Conservation (phyloP, 2,113 vertebrate species). For the Oxyruncus cristatus region DNA sequence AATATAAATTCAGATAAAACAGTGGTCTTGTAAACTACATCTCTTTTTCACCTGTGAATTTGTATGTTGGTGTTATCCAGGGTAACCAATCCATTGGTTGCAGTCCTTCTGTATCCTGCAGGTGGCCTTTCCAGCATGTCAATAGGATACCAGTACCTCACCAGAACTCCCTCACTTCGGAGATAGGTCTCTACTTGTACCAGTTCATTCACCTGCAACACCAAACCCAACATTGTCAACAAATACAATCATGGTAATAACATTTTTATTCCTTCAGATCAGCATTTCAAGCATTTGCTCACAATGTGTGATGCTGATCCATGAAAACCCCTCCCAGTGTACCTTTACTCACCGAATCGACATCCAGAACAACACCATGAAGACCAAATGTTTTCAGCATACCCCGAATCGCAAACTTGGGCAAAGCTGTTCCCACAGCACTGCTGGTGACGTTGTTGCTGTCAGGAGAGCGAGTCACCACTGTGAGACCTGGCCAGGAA, state of each 20-base stretch:
- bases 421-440: conserved; percentile 88
- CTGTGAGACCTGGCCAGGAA: conserved; percentile 83
- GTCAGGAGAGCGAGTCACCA: conserved; percentile 94
- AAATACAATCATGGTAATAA: background rate
- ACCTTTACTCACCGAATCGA: conserved; percentile 87
- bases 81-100: conserved; percentile 92
- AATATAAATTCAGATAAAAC: background rate
- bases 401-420: conserved; percentile 94
- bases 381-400: conserved; percentile 98
- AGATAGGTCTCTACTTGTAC: conserved; percentile 97
- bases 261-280: background rate
- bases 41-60: conserved; percentile 86
- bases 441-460: conserved; percentile 91
- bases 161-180: conserved; percentile 92
- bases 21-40: background rate
- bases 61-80: conserved; percentile 97
- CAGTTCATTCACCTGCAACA: conserved; percentile 88
- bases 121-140: conserved; percentile 95
- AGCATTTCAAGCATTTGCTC: background rate
- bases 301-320: background rate
- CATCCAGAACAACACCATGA: conserved; percentile 94
- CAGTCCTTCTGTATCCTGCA: conserved; percentile 91
- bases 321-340: rapidly evolving
- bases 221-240: background rate
- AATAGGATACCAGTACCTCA: conserved; percentile 98